These are phyloP conservation scores for Tragelaphus scriptus DNA, from an alignment of 2,113 vertebrate genomes.

Conservation along the genomic window DNA sequence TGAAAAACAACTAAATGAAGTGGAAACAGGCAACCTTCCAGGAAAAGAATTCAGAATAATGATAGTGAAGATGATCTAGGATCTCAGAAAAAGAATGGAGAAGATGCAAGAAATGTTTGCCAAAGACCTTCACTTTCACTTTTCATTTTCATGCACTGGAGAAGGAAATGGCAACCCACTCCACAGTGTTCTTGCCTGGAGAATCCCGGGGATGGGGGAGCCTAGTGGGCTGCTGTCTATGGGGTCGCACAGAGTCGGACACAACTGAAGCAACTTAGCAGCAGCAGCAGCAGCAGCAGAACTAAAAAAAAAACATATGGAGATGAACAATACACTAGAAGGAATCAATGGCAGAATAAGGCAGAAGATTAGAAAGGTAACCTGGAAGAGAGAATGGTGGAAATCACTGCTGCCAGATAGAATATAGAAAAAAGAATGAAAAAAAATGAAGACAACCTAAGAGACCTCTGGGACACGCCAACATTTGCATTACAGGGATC, in stretches of 20 bases:
- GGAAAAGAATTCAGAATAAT: neutral
- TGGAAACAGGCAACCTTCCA: neutral
- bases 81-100: neutral
- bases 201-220: no score
- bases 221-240: no score
- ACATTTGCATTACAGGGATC: neutral
- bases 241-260: no score
- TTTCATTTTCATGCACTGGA: no score
- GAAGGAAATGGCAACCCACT: no score
- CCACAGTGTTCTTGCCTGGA: no score
- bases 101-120: neutral
- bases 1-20: neutral
- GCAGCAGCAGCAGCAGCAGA: neutral
- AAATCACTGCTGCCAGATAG: neutral
- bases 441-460: neutral
- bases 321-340: neutral
- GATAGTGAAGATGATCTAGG: neutral
- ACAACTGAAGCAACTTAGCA: no score
- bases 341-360: neutral
- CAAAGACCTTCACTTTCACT: neutral
- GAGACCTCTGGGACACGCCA: neutral
- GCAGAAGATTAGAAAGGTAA: neutral
- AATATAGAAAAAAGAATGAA: neutral
- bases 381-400: neutral
- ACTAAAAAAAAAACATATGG: neutral